Evolutionary conservation across 2,113 vertebrate genomes (phyloP).

Genomic region (Gnathonemus echidnorhynchus): DNA sequence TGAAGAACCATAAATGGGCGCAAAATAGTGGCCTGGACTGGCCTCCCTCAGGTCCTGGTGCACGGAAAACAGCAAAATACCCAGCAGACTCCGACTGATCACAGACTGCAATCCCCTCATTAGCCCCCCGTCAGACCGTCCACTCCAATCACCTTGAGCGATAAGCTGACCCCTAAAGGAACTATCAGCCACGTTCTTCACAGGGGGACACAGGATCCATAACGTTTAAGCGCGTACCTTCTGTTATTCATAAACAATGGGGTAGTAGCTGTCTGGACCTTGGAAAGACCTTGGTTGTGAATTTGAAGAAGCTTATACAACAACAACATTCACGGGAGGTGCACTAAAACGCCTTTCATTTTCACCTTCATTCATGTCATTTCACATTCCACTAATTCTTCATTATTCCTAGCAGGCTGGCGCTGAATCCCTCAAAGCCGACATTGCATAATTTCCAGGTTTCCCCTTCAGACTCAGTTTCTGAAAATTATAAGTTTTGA

Average conservation of each 20-base stretch:
- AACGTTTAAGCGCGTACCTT: not conserved
- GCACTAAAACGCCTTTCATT: not conserved
- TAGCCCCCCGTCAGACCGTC: not conserved
- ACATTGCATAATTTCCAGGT: constrained; percentile 45
- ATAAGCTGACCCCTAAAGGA: not conserved
- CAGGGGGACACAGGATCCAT: not conserved
- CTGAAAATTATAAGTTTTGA: constrained; percentile 34
- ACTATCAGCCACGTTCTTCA: not conserved
- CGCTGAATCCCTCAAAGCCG: constrained; percentile 21
- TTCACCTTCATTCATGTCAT: not conserved
- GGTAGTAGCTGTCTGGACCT: not conserved
- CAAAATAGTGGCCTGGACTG: not conserved
- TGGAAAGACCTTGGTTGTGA: not conserved
- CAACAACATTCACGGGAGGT: not conserved
- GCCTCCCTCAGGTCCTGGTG: not conserved
- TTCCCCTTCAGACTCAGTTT: not conserved
- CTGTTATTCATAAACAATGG: not conserved
- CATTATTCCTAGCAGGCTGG: constrained; percentile 20
- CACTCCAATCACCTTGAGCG: not conserved
- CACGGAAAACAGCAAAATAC: not conserved
- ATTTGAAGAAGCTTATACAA: not conserved
- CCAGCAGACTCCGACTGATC: not conserved
- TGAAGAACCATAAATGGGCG: not conserved
- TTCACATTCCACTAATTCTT: not conserved
- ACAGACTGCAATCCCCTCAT: not conserved